phyloP scores from a whole-genome alignment of 2,888 invertebrate genomes.

The Tribolium freemani region DNA sequence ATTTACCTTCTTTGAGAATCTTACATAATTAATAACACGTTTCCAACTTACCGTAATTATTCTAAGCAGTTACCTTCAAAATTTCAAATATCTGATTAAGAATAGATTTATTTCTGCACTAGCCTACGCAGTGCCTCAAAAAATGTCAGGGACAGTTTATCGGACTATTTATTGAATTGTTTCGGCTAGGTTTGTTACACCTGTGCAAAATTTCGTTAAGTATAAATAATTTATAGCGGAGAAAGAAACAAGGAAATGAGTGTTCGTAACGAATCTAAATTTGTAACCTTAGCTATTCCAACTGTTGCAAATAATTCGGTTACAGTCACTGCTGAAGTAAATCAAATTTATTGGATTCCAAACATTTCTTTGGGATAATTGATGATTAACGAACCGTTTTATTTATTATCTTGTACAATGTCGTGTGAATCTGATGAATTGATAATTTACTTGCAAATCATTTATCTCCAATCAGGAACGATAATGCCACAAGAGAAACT shows the following conservation, averaged over 20 bases:
- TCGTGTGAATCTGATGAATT: not conserved
- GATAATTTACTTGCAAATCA: not conserved
- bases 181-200: slow-evolving; percentile 9
- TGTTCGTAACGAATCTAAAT: slow-evolving; percentile 29
- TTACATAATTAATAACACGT: slow-evolving; percentile 28
- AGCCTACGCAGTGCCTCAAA: slow-evolving; percentile 7
- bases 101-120: slow-evolving; percentile 11
- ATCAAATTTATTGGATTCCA: slow-evolving; percentile 3
- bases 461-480: not conserved
- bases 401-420: slow-evolving; percentile 1
- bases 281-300: slow-evolving; percentile 19
- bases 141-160: slow-evolving; percentile 33
- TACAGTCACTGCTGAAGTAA: slow-evolving; percentile 7
- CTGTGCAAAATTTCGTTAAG: slow-evolving; percentile 22
- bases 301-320: slow-evolving; percentile 15
- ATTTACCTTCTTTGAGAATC: not conserved
- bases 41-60: slow-evolving; percentile 12
- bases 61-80: slow-evolving; percentile 20
- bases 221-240: slow-evolving; percentile 34
- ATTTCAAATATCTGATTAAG: slow-evolving; percentile 11
- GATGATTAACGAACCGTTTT: not conserved
- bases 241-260: slow-evolving; percentile 29
- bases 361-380: slow-evolving; percentile 6
- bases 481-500: not conserved
- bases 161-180: slow-evolving; percentile 1